Base-by-base conservation (phyloP, 2,888 invertebrate genomes). In the Rutpela maculata region DNA sequence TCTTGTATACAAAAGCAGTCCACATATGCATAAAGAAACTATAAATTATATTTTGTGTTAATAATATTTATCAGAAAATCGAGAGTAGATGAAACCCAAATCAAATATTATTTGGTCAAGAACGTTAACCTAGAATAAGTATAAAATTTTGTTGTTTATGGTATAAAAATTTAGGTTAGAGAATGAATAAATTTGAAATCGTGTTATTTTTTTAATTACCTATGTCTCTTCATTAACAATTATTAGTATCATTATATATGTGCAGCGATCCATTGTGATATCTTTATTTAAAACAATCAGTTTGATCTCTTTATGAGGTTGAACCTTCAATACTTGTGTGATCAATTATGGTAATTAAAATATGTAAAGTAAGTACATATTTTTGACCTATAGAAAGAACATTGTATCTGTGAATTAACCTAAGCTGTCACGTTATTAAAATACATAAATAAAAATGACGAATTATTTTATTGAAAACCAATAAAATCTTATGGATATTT, bases 121-220 rank as follows among this genome's bases (percentile, higher is more conserved):
- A 59, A 59, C 70, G 35, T 70, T 70, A 70, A 70, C 43, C 70
- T 22, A 70, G 26, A 43, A 43, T 70, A 38, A 69, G 38, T 59
- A 38, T 38, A 38, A 22, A 18, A 35, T 68, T 31, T 12, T n/a
- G 26, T 57, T 55, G 15, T 68, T 68, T 26, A 57, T 43, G 15
- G 12, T 50, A 26, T 50, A 55, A 26, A 67, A 18, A 67, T 55
- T 67, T 55, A 67, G 67, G 67, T 67, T 67, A 55, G 9, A 43
- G 15, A 50, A 66, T 50, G 43, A 43, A 67, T 67, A 67, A 67
- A 67, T 67, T 67, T 50, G 22, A 35, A 35, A 35, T 35, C 31
- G 31, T 35, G 7, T 35, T 35, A 35, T 35, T 22, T 18, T n/a
- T 67, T 17, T 43, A 43, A 43, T 43, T 43, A 43, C 11, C 9